A percentile compares a stretch with the other conserved stretches of the same genome.
Evolutionary conservation across 2,888 invertebrate genomes (phyloP).

Genomic region (Melanophora roralis): DNA sequence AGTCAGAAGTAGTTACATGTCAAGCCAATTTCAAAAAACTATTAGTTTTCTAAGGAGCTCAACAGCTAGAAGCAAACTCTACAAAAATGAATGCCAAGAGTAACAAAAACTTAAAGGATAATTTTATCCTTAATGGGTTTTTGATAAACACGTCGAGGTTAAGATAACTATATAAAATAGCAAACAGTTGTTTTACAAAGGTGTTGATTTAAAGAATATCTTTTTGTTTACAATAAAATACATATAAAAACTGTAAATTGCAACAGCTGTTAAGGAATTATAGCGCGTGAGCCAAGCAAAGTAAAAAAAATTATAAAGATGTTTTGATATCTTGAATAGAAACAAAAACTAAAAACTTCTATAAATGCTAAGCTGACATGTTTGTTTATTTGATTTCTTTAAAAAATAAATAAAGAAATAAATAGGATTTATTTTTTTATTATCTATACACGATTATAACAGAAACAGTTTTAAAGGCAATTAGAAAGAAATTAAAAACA

Average conservation of each 20-base stretch:
- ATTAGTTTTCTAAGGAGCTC: conserved; percentile 3
- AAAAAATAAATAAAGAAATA: conserved; percentile 10
- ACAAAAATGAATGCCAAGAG: neutral
- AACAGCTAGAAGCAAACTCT: neutral
- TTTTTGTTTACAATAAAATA: neutral
- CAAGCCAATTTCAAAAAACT: conserved; percentile 37
- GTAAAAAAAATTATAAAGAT: conserved; percentile 8
- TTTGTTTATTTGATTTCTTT: conserved; percentile 8
- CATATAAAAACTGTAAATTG: neutral
- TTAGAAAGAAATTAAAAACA: conserved; percentile 1
- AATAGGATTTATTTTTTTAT: conserved; percentile 17
- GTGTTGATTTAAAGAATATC: conserved; percentile 32
- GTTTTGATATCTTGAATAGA: conserved; percentile 23
- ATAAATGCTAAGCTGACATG: conserved; percentile 37
- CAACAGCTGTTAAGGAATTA: conserved; percentile 47
- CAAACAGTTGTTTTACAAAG: conserved; percentile 29
- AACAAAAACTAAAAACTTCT: neutral
- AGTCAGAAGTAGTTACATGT: conserved; percentile 28
- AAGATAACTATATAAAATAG: neutral
- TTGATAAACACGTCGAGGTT: conserved; percentile 48
- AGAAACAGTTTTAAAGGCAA: neutral
- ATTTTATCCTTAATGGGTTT: conserved; percentile 29
- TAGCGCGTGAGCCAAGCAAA: conserved; percentile 47
- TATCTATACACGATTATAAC: neutral
- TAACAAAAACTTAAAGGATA: conserved; percentile 33